These are phyloP conservation scores for Muscicapa comitata DNA, from an alignment of 2,797 vertebrate species.

Conservation along the genomic window DNA sequence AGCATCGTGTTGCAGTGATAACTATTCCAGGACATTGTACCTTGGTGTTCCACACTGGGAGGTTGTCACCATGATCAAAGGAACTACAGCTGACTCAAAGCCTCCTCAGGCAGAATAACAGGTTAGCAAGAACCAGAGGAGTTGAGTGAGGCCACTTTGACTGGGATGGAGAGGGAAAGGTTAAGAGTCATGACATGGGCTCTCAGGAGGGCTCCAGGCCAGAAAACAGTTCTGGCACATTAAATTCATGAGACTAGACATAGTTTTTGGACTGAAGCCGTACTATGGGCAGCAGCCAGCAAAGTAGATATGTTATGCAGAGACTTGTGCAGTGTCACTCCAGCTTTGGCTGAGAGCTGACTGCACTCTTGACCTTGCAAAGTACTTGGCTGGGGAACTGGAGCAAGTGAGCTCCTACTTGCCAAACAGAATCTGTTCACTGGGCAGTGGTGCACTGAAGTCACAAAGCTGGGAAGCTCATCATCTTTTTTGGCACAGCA, in stretches of 20 bases:
- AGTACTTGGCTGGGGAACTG: not conserved
- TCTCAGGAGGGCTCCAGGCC: not conserved
- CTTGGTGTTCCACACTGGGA: rapidly evolving
- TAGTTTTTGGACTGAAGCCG: not conserved
- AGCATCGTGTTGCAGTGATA: not conserved
- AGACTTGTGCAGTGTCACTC: not conserved
- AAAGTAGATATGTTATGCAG: not conserved
- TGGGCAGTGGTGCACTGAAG: rapidly evolving
- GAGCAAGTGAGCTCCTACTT: not conserved
- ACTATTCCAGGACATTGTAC: not conserved
- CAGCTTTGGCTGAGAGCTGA: not conserved
- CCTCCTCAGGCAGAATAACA: not conserved
- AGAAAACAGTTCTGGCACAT: not conserved
- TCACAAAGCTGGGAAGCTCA: not conserved
- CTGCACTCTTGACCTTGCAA: not conserved
- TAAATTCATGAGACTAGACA: not conserved
- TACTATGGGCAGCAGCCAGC: not conserved
- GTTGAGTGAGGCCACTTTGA: not conserved
- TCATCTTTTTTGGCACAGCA: not conserved
- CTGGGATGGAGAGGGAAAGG: not conserved
- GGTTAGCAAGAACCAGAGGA: not conserved
- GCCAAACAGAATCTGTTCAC: not conserved
- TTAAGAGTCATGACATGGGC: not conserved
- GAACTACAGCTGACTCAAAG: not conserved
- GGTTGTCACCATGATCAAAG: not conserved